Conservation (phyloP, 2,113 vertebrate species). For the Pseudopodoces humilis region DNA sequence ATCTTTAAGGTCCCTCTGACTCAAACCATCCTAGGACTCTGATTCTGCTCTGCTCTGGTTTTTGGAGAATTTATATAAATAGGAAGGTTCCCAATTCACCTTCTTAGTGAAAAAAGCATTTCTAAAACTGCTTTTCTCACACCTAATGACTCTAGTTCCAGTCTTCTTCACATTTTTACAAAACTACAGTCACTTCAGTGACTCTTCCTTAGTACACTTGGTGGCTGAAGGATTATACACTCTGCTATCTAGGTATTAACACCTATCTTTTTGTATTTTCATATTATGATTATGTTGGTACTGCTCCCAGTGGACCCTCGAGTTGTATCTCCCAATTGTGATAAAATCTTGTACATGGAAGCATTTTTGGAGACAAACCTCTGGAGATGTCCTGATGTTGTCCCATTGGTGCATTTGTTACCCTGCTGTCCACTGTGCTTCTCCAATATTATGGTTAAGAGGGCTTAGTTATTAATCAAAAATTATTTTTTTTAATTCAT, state of each 20-base stretch:
- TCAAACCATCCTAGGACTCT: not conserved
- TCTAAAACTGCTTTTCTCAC: not conserved
- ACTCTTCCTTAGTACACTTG: not conserved
- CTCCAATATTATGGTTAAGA: accelerated
- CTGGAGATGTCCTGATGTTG: not conserved
- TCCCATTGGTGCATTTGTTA: accelerated
- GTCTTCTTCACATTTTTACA: not conserved
- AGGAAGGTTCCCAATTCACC: accelerated
- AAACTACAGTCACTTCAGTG: not conserved
- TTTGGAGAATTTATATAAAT: not conserved
- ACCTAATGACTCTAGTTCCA: too few species aligned
- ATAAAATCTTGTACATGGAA: not conserved
- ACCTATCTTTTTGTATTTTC: not conserved
- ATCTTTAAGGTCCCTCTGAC: not conserved
- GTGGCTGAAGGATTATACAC: not conserved
- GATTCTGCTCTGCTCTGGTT: not conserved
- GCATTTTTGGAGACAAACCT: not conserved
- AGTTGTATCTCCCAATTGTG: not conserved
- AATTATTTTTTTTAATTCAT: not conserved
- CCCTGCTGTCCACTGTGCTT: accelerated
- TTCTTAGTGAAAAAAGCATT: not conserved
- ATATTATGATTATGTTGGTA: not conserved
- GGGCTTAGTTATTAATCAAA: not conserved
- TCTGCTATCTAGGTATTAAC: not conserved
- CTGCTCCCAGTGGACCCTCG: not conserved